Conservation (phyloP, 2,888 invertebrate genomes). For the Agrenia bidenticulata region DNA sequence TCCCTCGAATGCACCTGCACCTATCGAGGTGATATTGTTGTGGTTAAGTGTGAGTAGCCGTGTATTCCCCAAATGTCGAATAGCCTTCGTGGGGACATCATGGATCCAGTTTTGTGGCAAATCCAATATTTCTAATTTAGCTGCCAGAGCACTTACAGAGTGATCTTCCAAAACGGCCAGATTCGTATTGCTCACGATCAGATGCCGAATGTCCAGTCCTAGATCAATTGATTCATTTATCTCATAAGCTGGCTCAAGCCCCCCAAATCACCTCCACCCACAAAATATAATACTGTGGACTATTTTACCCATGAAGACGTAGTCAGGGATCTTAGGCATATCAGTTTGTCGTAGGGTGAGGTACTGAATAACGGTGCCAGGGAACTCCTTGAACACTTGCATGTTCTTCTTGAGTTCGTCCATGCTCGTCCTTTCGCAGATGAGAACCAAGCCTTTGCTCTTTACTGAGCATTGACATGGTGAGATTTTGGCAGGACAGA, state of each 20-base stretch:
- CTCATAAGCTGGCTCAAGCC: no score
- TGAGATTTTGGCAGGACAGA: conserved; percentile 61
- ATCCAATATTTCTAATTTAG: conserved; percentile 77
- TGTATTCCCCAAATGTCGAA: conserved; percentile 76
- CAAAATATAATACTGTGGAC: background rate
- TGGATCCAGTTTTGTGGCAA: conserved; percentile 81
- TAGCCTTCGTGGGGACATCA: conserved; percentile 76
- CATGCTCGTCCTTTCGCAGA: conserved; percentile 83
- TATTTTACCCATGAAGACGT: conserved; percentile 67
- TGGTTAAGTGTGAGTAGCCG: conserved; percentile 86
- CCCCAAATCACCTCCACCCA: no score
- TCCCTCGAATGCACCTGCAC: conserved; percentile 80
- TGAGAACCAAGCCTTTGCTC: conserved; percentile 82
- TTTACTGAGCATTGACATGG: conserved; percentile 80
- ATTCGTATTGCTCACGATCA: conserved; percentile 84
- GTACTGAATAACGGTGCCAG: conserved; percentile 74
- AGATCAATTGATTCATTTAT: background rate
- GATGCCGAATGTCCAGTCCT: conserved; percentile 78
- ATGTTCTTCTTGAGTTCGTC: conserved; percentile 76
- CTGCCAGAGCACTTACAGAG: conserved; percentile 79
- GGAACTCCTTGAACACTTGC: conserved; percentile 68
- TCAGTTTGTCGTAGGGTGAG: conserved; percentile 83
- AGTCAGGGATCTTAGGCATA: conserved; percentile 74
- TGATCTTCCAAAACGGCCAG: conserved; percentile 83
- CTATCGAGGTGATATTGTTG: conserved; percentile 76